Evolutionary conservation across 2,797 vertebrate genomes (phyloP).

Genomic region (Eleutherodactylus coqui): DNA sequence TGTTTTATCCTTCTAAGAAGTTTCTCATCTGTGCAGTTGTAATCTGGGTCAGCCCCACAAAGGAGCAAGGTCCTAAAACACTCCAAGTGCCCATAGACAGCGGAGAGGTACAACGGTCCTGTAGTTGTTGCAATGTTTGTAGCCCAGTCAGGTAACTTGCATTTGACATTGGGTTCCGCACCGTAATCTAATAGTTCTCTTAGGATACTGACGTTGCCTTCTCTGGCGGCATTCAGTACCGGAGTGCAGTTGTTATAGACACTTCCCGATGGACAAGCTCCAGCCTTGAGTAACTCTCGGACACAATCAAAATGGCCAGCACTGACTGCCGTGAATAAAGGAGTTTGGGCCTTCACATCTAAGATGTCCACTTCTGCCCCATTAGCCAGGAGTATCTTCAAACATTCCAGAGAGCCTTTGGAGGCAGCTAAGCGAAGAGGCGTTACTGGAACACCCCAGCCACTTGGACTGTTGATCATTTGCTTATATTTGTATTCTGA

Average conservation of each 20-base stretch:
- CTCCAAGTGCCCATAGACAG: conserved; percentile 88
- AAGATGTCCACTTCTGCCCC: conserved; percentile 90
- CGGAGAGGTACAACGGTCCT: conserved; percentile 89
- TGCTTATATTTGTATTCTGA: conserved; percentile 81
- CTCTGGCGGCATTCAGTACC: conserved; percentile 84
- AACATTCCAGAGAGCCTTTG: conserved; percentile 80
- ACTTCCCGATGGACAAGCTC: conserved; percentile 88
- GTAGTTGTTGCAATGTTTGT: conserved; percentile 81
- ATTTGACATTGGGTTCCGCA: conserved; percentile 83
- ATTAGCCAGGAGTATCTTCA: conserved; percentile 83
- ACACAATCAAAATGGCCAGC: conserved; percentile 90
- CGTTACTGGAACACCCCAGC: conserved; percentile 91
- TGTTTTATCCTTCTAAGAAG: conserved; percentile 83
- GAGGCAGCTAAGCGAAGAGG: conserved; percentile 87
- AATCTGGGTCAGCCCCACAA: conserved; percentile 88
- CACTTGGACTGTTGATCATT: conserved; percentile 85
- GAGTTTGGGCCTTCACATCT: conserved; percentile 95
- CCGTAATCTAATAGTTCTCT: conserved; percentile 82
- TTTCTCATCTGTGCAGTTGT: conserved; percentile 87
- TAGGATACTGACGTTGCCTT: conserved; percentile 82
- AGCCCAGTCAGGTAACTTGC: conserved; percentile 85
- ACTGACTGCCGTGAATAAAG: conserved; percentile 89
- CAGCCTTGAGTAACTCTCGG: conserved; percentile 82
- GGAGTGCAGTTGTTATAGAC: conserved; percentile 92
- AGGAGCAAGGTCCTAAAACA: conserved; percentile 89